Conservation (phyloP, 1,140 invertebrate species). For the Rhyacophila brunnea region DNA sequence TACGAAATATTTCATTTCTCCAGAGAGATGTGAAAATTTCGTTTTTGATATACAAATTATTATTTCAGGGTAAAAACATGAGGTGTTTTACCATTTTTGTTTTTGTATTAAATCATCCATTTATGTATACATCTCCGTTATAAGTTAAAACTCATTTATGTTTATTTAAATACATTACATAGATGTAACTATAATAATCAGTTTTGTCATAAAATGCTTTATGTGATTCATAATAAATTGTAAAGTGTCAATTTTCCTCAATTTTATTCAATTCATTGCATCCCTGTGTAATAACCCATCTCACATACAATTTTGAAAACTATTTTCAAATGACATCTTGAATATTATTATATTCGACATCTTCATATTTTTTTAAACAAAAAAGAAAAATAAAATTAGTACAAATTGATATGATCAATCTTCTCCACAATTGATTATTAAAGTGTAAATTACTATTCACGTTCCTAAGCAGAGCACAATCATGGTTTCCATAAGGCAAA, state of each 20-base stretch:
- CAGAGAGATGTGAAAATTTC: background rate
- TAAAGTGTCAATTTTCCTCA: conserved; percentile 35
- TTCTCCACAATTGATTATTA: too few species aligned
- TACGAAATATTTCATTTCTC: background rate
- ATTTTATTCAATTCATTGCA: conserved; percentile 8
- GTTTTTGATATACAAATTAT: background rate
- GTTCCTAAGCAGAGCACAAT: too few species aligned
- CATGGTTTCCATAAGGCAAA: too few species aligned
- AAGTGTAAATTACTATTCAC: too few species aligned
- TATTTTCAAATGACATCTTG: too few species aligned
- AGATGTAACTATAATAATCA: conserved; percentile 31
- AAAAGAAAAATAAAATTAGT: too few species aligned
- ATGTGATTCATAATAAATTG: conserved; percentile 36
- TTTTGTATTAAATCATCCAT: background rate
- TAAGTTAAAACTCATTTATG: conserved; percentile 1
- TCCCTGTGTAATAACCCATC: too few species aligned
- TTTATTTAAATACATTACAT: conserved; percentile 23
- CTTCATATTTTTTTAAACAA: too few species aligned
- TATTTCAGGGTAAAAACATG: too few species aligned
- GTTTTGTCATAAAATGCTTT: conserved; percentile 36
- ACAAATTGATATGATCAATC: too few species aligned
- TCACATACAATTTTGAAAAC: too few species aligned
- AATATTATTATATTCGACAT: too few species aligned
- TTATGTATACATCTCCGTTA: background rate
- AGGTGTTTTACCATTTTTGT: background rate